Evolutionary conservation across 2,113 vertebrate genomes (phyloP), one percentile per base, ranked within the genome.

Genomic region (Struthio camelus): DNA sequence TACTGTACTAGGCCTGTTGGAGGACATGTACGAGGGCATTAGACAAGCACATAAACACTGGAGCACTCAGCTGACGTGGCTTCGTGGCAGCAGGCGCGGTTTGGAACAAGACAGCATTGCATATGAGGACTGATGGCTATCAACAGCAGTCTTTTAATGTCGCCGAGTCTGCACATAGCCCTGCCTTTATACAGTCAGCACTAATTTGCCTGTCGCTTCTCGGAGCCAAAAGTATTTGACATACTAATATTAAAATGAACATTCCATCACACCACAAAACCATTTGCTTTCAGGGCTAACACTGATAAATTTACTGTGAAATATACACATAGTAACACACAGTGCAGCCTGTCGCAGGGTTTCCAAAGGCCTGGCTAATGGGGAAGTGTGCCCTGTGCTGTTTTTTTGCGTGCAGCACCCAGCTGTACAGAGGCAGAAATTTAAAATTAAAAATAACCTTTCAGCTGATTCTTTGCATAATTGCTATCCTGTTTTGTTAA

Each of bases 391-490:
- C 48, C 46, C 59, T 1, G 0, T 22, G 64, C 91, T 97, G 93
- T 78, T 92, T 98, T 98, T 96, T 96, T 96, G 73, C 48, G 94
- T 91, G 19, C 58, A 69, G 81, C 50, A 80, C n/a, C 48, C 93
- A 96, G 86, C 84, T 96, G 94, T 86, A 96, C 42, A 96, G 79
- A 97, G 73, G 62, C 42, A 97, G 87, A 93, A 94, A 93, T 88
- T 96, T 97, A 96, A 97, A 98, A 98, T 97, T 97, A 97, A 98
- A 98, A 98, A 96, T 96, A 98, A 96, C 72, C 70, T 96, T 98
- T 97, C 85, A 84, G 94, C 93, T 97, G 95, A 97, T 97, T 97
- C 85, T 80, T 97, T 96, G 96, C 87, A 97, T 98, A 98, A 98
- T 97, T 98, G 93, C 93, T 98, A 96, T 97, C 96, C 96, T 96